A percentile compares a stretch with the other conserved stretches of the same genome.
Conservation (phyloP, 2,888 invertebrate genomes). For the Scaeva pyrastri region DNA sequence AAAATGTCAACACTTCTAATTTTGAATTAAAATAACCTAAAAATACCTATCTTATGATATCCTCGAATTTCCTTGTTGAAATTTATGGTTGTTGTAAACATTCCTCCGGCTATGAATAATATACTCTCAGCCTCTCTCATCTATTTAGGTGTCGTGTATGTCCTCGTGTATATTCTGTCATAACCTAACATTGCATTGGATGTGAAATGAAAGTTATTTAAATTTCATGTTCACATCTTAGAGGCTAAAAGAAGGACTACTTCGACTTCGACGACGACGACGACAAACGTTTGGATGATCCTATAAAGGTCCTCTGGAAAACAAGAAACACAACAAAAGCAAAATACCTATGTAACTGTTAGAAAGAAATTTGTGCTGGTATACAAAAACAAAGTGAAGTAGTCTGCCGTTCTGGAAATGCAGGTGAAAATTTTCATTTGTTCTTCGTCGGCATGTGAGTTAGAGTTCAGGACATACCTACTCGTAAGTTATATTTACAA, state of each 20-base stretch:
- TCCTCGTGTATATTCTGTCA: not conserved
- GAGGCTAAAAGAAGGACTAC: slow-evolving; percentile 15
- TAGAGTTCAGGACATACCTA: slow-evolving; percentile 54
- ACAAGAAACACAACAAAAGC: not conserved
- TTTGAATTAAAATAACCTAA: no score
- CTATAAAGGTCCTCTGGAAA: not conserved
- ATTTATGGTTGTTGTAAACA: not conserved
- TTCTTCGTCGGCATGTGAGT: slow-evolving; percentile 42
- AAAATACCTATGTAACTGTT: not conserved
- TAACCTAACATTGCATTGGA: slow-evolving; percentile 33
- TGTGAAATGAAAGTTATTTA: slow-evolving; percentile 54
- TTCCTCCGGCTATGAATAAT: not conserved
- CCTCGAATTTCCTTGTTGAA: not conserved
- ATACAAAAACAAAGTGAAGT: slow-evolving; percentile 16
- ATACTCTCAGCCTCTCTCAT: not conserved
- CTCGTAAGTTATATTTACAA: slow-evolving; percentile 69
- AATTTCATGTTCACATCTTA: slow-evolving; percentile 55
- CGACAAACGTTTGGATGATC: not conserved
- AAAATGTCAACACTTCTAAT: no score
- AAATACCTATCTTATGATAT: not conserved
- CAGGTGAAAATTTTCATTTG: slow-evolving; percentile 70
- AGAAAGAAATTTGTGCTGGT: not conserved
- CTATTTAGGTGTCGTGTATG: slow-evolving; percentile 22
- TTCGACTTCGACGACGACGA: not conserved
- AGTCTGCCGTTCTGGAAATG: slow-evolving; percentile 50